phyloP scores from a whole-genome alignment of 64 coral and sea anemone species.

The Actinia tenebrosa region DNA sequence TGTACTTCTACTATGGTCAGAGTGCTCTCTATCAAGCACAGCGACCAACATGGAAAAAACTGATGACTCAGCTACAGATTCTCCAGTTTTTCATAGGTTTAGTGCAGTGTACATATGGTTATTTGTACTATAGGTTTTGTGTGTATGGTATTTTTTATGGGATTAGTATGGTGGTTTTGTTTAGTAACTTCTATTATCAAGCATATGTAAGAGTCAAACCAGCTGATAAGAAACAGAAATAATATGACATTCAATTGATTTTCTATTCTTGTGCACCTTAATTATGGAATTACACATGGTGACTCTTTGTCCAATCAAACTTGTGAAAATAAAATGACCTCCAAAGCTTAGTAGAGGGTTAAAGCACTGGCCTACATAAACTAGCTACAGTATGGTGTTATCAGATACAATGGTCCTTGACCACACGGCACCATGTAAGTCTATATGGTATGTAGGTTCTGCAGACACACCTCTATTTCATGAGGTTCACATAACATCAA shows the following conservation, averaged over 20 bases:
- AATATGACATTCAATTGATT: not conserved
- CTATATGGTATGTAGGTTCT: too few relatives aligned
- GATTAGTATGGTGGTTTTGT: constrained; percentile 68
- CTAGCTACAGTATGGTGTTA: too few relatives aligned
- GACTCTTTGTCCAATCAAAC: too few relatives aligned
- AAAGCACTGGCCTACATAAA: too few relatives aligned
- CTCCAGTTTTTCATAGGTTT: constrained; percentile 68
- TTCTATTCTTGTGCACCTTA: too few relatives aligned
- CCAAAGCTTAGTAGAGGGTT: too few relatives aligned
- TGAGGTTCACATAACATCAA: too few relatives aligned
- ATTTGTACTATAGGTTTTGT: constrained; percentile 73
- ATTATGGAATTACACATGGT: too few relatives aligned
- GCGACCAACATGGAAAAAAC: constrained; percentile 62
- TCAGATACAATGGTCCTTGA: too few relatives aligned
- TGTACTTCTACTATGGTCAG: constrained; percentile 83
- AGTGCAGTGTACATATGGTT: constrained; percentile 48
- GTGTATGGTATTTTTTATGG: constrained; percentile 80
- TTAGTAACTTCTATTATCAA: constrained; percentile 82
- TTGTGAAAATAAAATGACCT: too few relatives aligned
- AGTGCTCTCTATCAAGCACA: constrained; percentile 56
- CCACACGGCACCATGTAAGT: too few relatives aligned
- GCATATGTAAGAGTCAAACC: constrained; percentile 53
- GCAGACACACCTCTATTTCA: too few relatives aligned
- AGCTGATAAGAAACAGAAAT: constrained; percentile 38
- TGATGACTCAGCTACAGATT: constrained; percentile 67